These are phyloP conservation scores for Chauna torquata DNA, from an alignment of 2,113 vertebrate genomes.

Conservation along the genomic window DNA sequence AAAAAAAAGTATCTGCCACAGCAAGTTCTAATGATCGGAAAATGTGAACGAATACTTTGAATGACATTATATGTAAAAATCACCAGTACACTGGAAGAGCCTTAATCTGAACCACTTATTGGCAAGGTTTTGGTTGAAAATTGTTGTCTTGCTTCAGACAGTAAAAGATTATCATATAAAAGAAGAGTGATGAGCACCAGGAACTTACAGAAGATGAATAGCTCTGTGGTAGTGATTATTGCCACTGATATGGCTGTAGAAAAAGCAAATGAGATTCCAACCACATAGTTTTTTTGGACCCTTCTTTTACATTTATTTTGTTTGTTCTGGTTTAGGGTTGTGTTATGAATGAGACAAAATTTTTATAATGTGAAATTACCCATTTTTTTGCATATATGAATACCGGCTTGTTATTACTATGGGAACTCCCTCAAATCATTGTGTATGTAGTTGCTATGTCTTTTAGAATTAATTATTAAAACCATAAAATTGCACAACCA, in stretches of 20 bases:
- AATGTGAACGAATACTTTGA: background rate
- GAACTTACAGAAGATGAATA: background rate
- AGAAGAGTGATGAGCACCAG: background rate
- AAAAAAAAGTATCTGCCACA: background rate
- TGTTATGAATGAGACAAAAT: background rate
- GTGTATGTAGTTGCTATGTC: background rate
- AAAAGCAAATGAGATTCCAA: background rate
- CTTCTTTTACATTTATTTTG: background rate
- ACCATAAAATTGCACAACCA: background rate
- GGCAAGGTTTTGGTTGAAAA: background rate
- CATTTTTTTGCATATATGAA: background rate
- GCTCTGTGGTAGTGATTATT: background rate
- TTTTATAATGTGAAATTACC: rapidly evolving
- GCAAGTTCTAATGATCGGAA: background rate
- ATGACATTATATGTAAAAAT: background rate
- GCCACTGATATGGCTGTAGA: background rate
- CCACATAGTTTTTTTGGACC: background rate
- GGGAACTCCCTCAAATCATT: background rate
- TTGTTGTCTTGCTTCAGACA: background rate
- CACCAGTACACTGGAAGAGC: background rate
- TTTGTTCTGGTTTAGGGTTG: background rate
- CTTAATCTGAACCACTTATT: background rate
- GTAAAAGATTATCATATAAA: background rate
- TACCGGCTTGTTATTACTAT: background rate
- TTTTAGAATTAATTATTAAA: background rate